Percentiles rank a stretch among this genome's conserved stretches.
These are phyloP conservation scores for Aporophyla nigra DNA, from an alignment of 2,888 invertebrate species.

Conservation along the genomic window DNA sequence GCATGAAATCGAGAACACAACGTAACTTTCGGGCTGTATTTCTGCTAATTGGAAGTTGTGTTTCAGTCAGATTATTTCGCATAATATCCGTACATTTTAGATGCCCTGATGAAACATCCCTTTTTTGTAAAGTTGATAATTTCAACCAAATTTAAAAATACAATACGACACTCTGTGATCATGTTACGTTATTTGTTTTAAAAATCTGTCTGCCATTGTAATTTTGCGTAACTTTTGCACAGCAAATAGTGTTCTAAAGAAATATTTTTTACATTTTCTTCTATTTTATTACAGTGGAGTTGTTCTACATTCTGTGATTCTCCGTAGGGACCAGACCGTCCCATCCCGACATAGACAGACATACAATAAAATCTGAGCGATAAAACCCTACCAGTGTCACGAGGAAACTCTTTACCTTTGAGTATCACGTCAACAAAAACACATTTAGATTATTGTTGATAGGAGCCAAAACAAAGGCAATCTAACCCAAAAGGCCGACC, in stretches of 20 bases:
- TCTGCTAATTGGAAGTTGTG: constrained; percentile 22
- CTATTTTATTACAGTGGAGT: constrained; percentile 45
- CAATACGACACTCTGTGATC: neutral
- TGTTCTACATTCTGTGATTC: constrained; percentile 40
- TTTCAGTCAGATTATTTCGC: constrained; percentile 13
- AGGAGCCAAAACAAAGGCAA: constrained; percentile 23
- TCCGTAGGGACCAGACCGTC: constrained; percentile 41
- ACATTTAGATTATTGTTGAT: constrained; percentile 48
- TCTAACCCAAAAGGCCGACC: neutral
- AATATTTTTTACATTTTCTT: constrained; percentile 36
- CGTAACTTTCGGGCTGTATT: constrained; percentile 4
- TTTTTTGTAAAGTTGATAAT: constrained; percentile 4
- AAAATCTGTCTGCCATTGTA: neutral
- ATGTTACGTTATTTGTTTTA: neutral
- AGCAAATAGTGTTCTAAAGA: constrained; percentile 6
- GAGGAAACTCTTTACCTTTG: constrained; percentile 54
- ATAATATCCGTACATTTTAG: constrained; percentile 1
- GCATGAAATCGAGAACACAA: constrained; percentile 33
- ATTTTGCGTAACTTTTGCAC: neutral
- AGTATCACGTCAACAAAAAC: constrained; percentile 47
- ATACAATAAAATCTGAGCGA: constrained; percentile 58
- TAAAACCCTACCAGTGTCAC: constrained; percentile 47
- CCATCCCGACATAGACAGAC: constrained; percentile 34
- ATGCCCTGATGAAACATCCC: neutral
- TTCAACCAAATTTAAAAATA: neutral